Conservation (phyloP, 2,797 vertebrate genomes). For the Carcharodon carcharias region DNA sequence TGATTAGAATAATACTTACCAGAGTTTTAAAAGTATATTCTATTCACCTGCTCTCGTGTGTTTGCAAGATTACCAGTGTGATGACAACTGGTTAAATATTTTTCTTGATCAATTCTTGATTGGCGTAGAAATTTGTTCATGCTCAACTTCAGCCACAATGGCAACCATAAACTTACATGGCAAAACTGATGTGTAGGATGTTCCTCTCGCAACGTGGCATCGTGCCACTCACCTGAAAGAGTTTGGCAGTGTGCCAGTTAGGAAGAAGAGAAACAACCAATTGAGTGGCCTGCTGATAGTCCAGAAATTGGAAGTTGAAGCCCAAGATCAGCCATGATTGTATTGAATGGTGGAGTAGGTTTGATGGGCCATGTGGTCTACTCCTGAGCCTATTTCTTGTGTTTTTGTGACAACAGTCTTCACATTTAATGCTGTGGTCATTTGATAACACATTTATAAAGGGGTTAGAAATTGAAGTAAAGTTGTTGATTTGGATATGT, state of each 20-base stretch:
- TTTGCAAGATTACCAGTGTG: background rate
- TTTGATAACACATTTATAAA: too few relatives aligned
- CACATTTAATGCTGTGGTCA: too few relatives aligned
- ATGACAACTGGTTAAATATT: background rate
- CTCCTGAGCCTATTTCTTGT: too few relatives aligned
- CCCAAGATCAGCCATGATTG: too few relatives aligned
- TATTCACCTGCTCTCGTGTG: background rate
- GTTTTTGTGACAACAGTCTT: too few relatives aligned
- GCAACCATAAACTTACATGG: background rate
- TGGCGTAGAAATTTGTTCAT: too few relatives aligned
- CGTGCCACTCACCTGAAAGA: background rate
- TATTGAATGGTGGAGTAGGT: too few relatives aligned
- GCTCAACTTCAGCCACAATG: too few relatives aligned
- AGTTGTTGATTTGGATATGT: too few relatives aligned
- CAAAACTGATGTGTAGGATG: background rate
- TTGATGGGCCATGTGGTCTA: too few relatives aligned
- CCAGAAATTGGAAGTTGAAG: too few relatives aligned
- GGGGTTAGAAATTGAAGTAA: too few relatives aligned
- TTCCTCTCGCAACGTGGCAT: background rate
- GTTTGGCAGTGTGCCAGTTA: background rate
- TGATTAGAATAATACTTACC: background rate
- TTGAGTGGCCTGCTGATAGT: background rate
- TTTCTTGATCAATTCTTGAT: background rate
- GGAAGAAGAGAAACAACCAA: background rate
- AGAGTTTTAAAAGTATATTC: background rate